Evolutionary conservation across 35 echinoderm and acorn worm species (phyloP).

Genomic region (Ophiothrix spiculata): DNA sequence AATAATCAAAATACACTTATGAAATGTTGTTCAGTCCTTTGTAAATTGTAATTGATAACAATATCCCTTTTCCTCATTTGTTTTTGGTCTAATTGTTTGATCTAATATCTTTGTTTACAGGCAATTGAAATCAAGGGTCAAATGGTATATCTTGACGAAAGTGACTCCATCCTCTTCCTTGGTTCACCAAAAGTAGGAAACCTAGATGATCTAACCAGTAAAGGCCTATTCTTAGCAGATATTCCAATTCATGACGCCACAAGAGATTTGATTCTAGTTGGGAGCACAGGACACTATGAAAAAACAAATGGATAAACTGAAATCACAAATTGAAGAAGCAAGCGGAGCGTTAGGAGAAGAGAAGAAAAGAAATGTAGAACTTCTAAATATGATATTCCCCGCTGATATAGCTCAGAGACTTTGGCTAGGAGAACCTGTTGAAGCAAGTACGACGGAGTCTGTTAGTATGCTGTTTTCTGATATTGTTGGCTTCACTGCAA

Average conservation of each 20-base stretch:
- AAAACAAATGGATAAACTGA: slow-evolving; percentile 93
- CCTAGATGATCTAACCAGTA: slow-evolving; percentile 84
- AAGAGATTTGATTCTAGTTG: slow-evolving; percentile 85
- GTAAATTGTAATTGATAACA: too few species aligned
- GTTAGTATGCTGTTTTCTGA: slow-evolving; percentile 94
- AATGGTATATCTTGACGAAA: slow-evolving; percentile 83
- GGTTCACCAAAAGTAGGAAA: slow-evolving; percentile 86
- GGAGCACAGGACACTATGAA: slow-evolving; percentile 94
- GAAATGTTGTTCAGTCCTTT: too few species aligned
- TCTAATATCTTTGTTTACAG: slow-evolving; percentile 54
- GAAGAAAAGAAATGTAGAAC: slow-evolving; percentile 87
- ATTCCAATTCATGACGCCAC: slow-evolving; percentile 97
- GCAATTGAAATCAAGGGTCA: slow-evolving; percentile 81
- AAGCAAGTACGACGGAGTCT: slow-evolving; percentile 55
- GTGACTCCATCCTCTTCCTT: slow-evolving; percentile 84
- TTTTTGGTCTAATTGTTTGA: too few species aligned
- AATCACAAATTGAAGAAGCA: slow-evolving; percentile 78
- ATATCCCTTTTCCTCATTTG: too few species aligned
- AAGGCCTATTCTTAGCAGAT: slow-evolving; percentile 85
- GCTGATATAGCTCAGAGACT: slow-evolving; percentile 83
- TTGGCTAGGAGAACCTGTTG: slow-evolving; percentile 73
- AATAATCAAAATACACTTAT: too few species aligned
- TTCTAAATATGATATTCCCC: slow-evolving; percentile 88
- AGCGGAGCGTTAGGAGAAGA: slow-evolving; percentile 60
- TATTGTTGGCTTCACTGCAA: slow-evolving; percentile 92